phyloP scores from a whole-genome alignment of 2,113 vertebrate species.

The Microcebus murinus region DNA sequence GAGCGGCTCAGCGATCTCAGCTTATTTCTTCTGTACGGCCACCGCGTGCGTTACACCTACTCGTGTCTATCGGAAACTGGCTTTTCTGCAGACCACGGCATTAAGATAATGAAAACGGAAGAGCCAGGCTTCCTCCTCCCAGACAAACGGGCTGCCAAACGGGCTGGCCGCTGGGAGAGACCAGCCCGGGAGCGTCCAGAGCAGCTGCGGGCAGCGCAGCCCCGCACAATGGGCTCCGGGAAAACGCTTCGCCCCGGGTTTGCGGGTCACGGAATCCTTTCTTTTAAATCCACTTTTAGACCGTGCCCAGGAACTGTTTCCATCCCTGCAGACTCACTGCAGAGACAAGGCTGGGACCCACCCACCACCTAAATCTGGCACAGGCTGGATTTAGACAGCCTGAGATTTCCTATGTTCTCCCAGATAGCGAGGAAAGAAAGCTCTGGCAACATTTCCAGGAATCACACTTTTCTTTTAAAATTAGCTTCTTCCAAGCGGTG shows the following conservation, averaged over 20 bases:
- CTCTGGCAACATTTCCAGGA: neutral
- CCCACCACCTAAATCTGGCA: neutral
- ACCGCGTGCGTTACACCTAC: neutral
- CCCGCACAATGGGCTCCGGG: slow-evolving; percentile 43
- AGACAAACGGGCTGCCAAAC: slow-evolving; percentile 28
- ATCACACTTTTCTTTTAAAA: neutral
- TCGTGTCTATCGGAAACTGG: neutral
- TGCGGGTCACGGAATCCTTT: slow-evolving; percentile 49
- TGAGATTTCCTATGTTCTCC: neutral
- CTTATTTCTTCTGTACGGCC: neutral
- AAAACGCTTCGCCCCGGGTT: slow-evolving; percentile 61
- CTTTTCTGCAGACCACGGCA: neutral
- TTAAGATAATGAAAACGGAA: neutral
- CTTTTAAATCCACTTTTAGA: slow-evolving; percentile 26
- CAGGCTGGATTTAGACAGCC: neutral
- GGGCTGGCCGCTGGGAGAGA: slow-evolving; percentile 17
- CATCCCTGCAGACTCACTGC: neutral
- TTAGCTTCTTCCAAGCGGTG: neutral
- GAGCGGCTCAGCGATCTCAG: neutral
- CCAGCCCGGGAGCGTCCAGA: slow-evolving; percentile 27
- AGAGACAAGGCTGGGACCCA: neutral
- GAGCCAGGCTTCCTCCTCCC: slow-evolving; percentile 9
- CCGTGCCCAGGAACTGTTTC: neutral
- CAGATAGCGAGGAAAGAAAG: neutral
- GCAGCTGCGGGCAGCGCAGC: slow-evolving; percentile 58